These are phyloP conservation scores for Arbacia lixula DNA, from an alignment of 53 echinoderm and acorn worm species.

Conservation along the genomic window DNA sequence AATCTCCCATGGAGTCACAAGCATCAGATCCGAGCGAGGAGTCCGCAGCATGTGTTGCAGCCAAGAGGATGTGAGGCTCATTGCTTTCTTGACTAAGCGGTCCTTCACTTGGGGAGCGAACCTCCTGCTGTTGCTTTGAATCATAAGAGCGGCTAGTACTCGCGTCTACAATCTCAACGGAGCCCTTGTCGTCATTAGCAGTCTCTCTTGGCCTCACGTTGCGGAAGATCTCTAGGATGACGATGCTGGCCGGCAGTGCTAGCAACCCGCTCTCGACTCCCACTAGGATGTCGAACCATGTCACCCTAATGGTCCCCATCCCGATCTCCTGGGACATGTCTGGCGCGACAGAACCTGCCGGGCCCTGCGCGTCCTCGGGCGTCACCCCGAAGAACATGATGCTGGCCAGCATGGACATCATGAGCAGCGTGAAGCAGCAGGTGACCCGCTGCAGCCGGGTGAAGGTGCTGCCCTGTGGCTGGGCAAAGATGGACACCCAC, in stretches of 20 bases:
- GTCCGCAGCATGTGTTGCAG: background rate
- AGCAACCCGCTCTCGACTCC: slow-evolving; percentile 80
- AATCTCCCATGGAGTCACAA: too few species aligned
- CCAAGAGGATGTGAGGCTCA: too few species aligned
- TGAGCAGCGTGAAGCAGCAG: slow-evolving; percentile 84
- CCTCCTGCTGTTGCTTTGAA: background rate
- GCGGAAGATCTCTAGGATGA: slow-evolving; percentile 77
- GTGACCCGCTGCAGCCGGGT: slow-evolving; percentile 87
- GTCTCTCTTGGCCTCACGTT: slow-evolving; percentile 38
- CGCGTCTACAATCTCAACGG: slow-evolving; percentile 42
- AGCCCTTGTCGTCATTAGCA: background rate
- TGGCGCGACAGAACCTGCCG: slow-evolving; percentile 26
- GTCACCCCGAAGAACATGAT: slow-evolving; percentile 87
- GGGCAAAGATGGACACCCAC: slow-evolving; percentile 82
- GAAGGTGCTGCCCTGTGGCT: slow-evolving; percentile 87
- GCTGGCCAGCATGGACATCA: slow-evolving; percentile 82
- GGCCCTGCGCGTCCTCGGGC: slow-evolving; percentile 56
- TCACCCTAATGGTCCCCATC: slow-evolving; percentile 79
- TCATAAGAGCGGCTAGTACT: slow-evolving; percentile 1
- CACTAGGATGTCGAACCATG: slow-evolving; percentile 71
- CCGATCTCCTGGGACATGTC: slow-evolving; percentile 63
- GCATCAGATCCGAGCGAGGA: too few species aligned
- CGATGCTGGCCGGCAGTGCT: slow-evolving; percentile 73
- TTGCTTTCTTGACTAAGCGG: background rate
- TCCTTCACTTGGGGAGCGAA: background rate